Conservation (phyloP, 2,113 vertebrate species). For the Albula goreensis region DNA sequence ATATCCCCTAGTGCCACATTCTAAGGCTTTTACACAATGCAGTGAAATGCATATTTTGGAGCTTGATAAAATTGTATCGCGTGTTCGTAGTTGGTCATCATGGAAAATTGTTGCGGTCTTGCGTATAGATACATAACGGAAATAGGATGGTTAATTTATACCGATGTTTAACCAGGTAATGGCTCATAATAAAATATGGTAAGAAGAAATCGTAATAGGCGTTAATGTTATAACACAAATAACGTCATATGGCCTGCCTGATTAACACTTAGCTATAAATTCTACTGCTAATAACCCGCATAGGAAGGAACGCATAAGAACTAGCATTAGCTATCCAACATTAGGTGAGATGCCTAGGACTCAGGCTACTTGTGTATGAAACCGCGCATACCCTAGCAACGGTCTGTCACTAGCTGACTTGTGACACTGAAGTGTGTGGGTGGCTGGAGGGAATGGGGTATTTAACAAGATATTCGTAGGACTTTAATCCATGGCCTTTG, state of each 20-base stretch:
- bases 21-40: not conserved
- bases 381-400: not conserved
- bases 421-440: not conserved
- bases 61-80: not conserved
- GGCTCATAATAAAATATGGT: too few species aligned
- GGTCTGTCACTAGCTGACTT: not conserved
- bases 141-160: too few species aligned
- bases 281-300: not conserved
- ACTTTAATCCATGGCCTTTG: not conserved
- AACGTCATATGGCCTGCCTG: too few species aligned
- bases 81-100: not conserved
- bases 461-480: not conserved
- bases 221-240: too few species aligned
- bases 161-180: too few species aligned
- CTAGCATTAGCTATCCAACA: not conserved
- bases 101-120: not conserved
- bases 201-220: too few species aligned
- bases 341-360: not conserved
- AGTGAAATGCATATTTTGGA: not conserved
- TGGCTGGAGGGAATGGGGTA: not conserved
- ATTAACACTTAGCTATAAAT: not conserved
- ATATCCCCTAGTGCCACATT: not conserved
- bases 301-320: too few species aligned
- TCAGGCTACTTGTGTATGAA: not conserved
- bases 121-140: too few species aligned